Conservation (phyloP, 2,888 invertebrate species). For the Hetaerina titia region DNA sequence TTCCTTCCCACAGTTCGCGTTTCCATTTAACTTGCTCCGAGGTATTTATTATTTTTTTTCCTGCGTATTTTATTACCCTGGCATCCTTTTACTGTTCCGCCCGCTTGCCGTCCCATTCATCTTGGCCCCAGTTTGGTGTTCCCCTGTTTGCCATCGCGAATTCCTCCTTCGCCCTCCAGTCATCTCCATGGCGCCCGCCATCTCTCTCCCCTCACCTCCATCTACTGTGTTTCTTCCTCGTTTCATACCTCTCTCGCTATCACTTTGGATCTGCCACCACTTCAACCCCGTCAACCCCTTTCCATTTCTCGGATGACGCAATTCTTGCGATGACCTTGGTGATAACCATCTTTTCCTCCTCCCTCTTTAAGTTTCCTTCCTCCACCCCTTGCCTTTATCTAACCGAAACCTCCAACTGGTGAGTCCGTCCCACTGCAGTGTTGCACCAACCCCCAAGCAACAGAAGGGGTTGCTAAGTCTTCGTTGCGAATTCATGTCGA, state of each 20-base stretch:
- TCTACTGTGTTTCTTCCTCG: not conserved
- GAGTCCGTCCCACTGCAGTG: not conserved
- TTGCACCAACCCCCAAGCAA: not conserved
- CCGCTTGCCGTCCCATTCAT: not conserved
- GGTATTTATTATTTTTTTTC: not conserved
- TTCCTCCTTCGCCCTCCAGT: not conserved
- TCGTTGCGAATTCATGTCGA: not conserved
- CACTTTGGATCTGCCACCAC: not conserved
- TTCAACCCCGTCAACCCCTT: slow-evolving; percentile 6
- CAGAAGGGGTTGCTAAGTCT: not conserved
- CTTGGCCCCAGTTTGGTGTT: not conserved
- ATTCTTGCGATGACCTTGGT: slow-evolving; percentile 53
- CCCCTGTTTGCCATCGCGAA: not conserved
- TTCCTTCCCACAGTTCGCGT: not conserved
- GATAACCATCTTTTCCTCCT: not conserved
- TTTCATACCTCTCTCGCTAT: not conserved
- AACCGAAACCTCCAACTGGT: not conserved
- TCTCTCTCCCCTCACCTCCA: not conserved
- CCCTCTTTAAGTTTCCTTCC: not conserved
- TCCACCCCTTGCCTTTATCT: not conserved
- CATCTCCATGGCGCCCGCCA: not conserved
- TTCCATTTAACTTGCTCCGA: not conserved
- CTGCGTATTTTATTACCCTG: not conserved
- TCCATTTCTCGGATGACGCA: slow-evolving; percentile 55
- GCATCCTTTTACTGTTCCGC: not conserved